Base-by-base conservation (phyloP, 2,113 vertebrate species). In the Nanorana parkeri region DNA sequence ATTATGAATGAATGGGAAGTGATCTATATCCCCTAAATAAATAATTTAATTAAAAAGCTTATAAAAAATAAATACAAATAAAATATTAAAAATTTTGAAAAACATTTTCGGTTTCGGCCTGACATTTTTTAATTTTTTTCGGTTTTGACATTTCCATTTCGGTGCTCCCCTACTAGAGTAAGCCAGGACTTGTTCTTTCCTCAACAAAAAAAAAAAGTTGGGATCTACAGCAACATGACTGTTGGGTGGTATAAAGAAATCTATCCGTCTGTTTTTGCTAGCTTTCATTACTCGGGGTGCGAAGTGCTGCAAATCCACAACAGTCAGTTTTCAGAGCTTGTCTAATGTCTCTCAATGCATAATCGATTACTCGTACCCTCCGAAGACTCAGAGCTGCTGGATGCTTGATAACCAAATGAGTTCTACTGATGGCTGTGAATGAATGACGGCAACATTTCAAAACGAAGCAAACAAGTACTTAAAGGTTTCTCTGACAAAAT, bases 281-380 rank as follows among this genome's bases (percentile, higher is more conserved):
- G 21, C 24, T 73, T 55, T 72, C 68, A 81, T 81, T 72, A 81
- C 54, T 11, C 20, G 19, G 17, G 24, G 69, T 26, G 11, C 51
- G 47, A 23, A 58, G 23, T 63, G 20, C 68, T 32, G 28, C 17
- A 60, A 66, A 81, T 69, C 68, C 29, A 51, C 19, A 54, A 73
- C 19, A 28, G 56, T 74, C 41, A 47, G 51, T 81, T 23, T 81
- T 73, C 68, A 73, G 58, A 65, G 79, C 79, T 64, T 72, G 54
- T 71, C 68, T 73, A 81, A 81, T 71, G n/a, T 52, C 58, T 73
- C 68, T 55, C 78, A 64, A 63, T 64, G 78, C 68, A 64, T 73
- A 72, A 81, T 81, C 68, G 73, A 81, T 81, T 81, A 72, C 68
- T 54, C 36, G 61, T 56, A 64, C 78, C 51, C 78, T 73, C 78